Base-by-base conservation (phyloP, 2,113 vertebrate species). In the Macrotis lagotis region DNA sequence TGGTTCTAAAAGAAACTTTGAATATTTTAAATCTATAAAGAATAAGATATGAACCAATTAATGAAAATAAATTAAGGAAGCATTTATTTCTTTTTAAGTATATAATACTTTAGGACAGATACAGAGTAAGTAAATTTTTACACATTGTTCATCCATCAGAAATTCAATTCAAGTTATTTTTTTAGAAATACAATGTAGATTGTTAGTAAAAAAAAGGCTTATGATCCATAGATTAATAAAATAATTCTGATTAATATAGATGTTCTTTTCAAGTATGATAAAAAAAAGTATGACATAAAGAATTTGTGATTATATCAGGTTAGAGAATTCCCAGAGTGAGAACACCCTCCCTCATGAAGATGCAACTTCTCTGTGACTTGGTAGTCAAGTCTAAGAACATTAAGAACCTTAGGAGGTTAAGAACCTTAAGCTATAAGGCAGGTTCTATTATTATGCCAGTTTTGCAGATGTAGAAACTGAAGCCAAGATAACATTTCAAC, bases 131-230 rank as follows among this genome's bases (percentile, higher is more conserved):
- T 66, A 95, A 90, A 74, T 51, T 59, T 92, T 92, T 74, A 89
- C 37, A 37, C 2, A n/a, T 51, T 51, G 88, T 95, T 26, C 74
- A 93, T 90, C 44, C 92, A 25, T 55, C 74, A 92, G 31, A 95
- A 25, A 74, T 44, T 16, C 19, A 93, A 96, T 50, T 90, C 90
- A 94, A 92, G 92, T n/a, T 94, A 89, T 91, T n/a, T 49, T 95
- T 89, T 89, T 94, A 92, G 88, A 95, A 90, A 95, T 94, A 50
- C 28, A 91, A 55, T 3, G 1, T 53, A 88, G 66, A 51, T 48
- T 90, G 59, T 93, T 93, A 49, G 37, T 83, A 44, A 44, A 44
- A 83, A 91, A 94, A 96, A 97, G 91, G 66, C 89, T 66, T 88
- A 53, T 22, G 53, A n/a, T 93, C 48, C 66, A 83, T 83, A 37